Base-by-base conservation (phyloP, 2,113 vertebrate species). In the Grammomys surdaster region DNA sequence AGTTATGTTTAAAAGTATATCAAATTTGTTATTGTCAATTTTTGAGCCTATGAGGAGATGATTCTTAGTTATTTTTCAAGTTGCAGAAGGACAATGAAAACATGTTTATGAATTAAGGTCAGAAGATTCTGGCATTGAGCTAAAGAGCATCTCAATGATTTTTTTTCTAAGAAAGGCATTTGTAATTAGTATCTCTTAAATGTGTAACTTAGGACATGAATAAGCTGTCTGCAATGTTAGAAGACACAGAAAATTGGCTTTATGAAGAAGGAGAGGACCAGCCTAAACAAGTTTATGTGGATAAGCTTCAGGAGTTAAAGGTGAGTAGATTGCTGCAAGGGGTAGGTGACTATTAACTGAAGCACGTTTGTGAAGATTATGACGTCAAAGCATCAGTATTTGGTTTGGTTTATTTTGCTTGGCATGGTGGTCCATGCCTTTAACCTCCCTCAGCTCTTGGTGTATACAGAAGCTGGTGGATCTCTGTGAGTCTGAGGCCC, bases 191-290 rank as follows among this genome's bases (percentile, higher is more conserved):
- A 14, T 95, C 76, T 96, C 33, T 95, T 96, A 93, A 95, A 90
- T 95, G 2, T 95, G 12, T 89, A 86, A 77, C 58, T 69, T 69
- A 99, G 99, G 98, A 99, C 93, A 98, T 99, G 85, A 99, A 97
- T 95, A 99, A 98, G 82, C 98, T 99, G 89, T 98, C 98, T 7
- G 97, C 98, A 97, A 98, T 99, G 98, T 98, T 99, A 94, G 99
- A 99, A 97, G 99, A 99, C 97, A 99, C 99, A 24, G 99, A 99
- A 98, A 99, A 99, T 96, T 99, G 99, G 99, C 99, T 99, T 95
- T 99, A 99, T 97, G 99, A 99, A 98, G 99, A 99, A 60, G 99
- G 99, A 92, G 99, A 99, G 96, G 99, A 99, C 97, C 99, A 99
- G 75, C 99, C 99, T 88, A 99, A 99, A 98, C 99, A 99, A 95